These are phyloP conservation scores for Peucedramus taeniatus DNA, from an alignment of 2,113 vertebrate species.

Conservation along the genomic window DNA sequence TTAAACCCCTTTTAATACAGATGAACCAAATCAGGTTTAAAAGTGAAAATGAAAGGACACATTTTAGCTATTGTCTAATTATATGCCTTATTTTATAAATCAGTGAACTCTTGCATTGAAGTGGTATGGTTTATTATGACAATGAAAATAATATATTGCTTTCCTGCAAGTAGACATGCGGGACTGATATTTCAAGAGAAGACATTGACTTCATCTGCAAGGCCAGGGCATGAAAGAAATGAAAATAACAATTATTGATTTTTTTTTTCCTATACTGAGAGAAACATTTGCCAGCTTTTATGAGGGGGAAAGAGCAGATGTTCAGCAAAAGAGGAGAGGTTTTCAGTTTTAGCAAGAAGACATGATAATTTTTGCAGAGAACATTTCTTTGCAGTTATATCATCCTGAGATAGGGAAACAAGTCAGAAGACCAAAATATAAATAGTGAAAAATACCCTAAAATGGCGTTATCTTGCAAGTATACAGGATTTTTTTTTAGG, in stretches of 20 bases:
- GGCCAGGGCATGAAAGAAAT: background rate
- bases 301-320: background rate
- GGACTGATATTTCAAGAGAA: background rate
- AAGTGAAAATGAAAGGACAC: background rate
- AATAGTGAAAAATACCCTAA: background rate
- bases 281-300: background rate
- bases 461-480: background rate
- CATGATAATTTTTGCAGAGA: constrained; percentile 14
- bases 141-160: background rate
- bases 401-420: background rate
- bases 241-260: constrained; percentile 10
- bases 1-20: background rate
- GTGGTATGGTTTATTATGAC: background rate
- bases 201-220: background rate
- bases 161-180: background rate
- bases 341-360: constrained; percentile 24
- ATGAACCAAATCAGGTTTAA: background rate
- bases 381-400: constrained; percentile 20
- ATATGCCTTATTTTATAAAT: background rate
- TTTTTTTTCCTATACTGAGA: background rate
- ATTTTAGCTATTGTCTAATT: background rate
- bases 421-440: constrained; percentile 5
- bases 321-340: background rate
- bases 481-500: background rate
- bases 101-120: background rate